Percentiles rank a stretch among this genome's conserved stretches.
Evolutionary conservation across 1,140 invertebrate genomes (phyloP).

Genomic region (Bombus waltoni): DNA sequence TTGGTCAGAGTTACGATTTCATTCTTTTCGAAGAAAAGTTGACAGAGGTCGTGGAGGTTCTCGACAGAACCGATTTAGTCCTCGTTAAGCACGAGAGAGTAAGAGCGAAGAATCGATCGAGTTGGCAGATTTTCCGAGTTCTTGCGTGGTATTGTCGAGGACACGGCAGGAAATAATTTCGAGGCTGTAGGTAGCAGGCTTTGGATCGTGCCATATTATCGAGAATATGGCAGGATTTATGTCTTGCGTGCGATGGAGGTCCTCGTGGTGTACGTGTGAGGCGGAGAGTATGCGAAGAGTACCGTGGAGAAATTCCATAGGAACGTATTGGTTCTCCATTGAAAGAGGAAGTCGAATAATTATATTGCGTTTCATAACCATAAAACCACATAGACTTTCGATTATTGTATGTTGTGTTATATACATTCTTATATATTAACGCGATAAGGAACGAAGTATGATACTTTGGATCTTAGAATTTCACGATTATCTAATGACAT

Average conservation of each 20-base stretch:
- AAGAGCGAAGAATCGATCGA: not conserved
- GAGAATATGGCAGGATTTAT: constrained; percentile 3
- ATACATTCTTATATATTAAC: too few species aligned
- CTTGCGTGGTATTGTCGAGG: not conserved
- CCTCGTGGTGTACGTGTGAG: too few species aligned
- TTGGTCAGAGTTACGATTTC: not conserved
- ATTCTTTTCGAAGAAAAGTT: not conserved
- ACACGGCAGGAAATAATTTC: not conserved
- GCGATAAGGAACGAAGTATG: not conserved
- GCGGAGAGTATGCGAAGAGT: too few species aligned
- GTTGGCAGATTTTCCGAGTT: not conserved
- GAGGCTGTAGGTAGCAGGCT: not conserved
- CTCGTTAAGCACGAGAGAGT: not conserved
- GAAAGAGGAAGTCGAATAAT: not conserved
- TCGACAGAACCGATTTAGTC: not conserved
- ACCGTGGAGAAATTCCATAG: not conserved
- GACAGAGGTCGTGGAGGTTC: not conserved
- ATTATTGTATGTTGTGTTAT: not conserved
- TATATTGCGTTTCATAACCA: not conserved
- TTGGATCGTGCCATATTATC: not conserved
- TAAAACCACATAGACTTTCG: not conserved
- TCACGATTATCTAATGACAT: too few species aligned
- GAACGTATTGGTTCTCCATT: not conserved
- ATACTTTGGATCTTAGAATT: not conserved
- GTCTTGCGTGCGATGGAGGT: not conserved